Percentiles rank a stretch among this genome's conserved stretches.
These are phyloP conservation scores for Nerophis ophidion DNA, from an alignment of 2,113 vertebrate genomes.

Conservation along the genomic window DNA sequence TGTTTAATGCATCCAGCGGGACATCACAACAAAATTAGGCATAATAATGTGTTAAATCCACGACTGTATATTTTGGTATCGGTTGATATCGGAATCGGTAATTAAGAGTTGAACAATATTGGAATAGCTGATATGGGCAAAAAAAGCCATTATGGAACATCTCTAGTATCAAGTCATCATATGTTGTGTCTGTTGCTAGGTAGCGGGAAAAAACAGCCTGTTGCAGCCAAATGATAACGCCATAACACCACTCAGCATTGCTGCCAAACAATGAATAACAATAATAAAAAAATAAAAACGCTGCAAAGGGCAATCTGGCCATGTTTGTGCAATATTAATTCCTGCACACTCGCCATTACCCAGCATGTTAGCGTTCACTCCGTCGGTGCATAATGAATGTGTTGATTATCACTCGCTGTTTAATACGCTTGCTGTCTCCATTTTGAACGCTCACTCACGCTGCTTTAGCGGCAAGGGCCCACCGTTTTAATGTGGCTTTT, in stretches of 20 bases:
- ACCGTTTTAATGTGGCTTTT: constrained; percentile 12
- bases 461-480: constrained; percentile 7
- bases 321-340: neutral
- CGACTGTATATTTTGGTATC: too few species aligned
- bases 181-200: neutral
- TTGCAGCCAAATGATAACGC: neutral
- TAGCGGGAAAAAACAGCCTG: neutral
- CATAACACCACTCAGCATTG: neutral
- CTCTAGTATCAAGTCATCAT: neutral
- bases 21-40: too few species aligned
- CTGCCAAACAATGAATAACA: neutral
- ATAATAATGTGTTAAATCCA: too few species aligned
- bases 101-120: too few species aligned
- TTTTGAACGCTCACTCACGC: constrained; percentile 23
- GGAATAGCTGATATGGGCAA: too few species aligned
- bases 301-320: neutral
- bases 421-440: neutral
- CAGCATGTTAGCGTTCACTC: neutral
- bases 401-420: constrained; percentile 19
- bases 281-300: neutral
- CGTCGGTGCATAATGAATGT: constrained; percentile 16
- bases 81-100: too few species aligned
- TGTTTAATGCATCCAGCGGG: too few species aligned
- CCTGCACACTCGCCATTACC: neutral
- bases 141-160: too few species aligned